Evolutionary conservation across 2,113 vertebrate genomes (phyloP).

Genomic region (Tachysurus fulvidraco): DNA sequence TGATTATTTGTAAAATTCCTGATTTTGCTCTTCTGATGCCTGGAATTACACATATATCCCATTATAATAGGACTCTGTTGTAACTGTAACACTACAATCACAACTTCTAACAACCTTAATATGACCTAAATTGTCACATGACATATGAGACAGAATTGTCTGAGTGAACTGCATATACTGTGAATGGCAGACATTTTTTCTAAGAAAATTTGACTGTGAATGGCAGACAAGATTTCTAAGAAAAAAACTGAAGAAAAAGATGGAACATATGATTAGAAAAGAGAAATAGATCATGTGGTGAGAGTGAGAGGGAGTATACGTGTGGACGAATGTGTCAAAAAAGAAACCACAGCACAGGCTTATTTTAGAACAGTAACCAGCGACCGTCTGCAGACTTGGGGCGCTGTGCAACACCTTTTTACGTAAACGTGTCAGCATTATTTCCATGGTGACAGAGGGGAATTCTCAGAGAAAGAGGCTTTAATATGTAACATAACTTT

Average conservation of each 20-base stretch:
- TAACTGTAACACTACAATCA: neutral
- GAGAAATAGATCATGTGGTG: slow-evolving; percentile 3
- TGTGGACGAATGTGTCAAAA: neutral
- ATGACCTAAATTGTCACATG: slow-evolving; percentile 19
- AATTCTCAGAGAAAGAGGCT: slow-evolving; percentile 20
- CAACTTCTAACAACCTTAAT: neutral
- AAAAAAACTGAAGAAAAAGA: neutral
- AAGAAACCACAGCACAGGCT: slow-evolving; percentile 18
- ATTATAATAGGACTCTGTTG: neutral
- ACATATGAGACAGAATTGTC: neutral
- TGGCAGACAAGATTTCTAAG: neutral
- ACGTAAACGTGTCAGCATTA: slow-evolving; percentile 33
- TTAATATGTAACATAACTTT: neutral
- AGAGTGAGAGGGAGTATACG: neutral
- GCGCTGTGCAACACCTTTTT: slow-evolving; percentile 36
- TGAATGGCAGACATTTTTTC: neutral
- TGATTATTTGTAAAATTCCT: neutral
- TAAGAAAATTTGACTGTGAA: too few species aligned
- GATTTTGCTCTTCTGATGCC: neutral
- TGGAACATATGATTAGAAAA: neutral
- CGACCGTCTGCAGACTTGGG: slow-evolving; percentile 11
- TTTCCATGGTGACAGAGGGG: slow-evolving; percentile 45
- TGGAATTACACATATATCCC: neutral
- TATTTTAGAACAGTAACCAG: slow-evolving; percentile 19
- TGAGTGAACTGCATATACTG: neutral